Percentiles rank a stretch among this genome's conserved stretches.
Conservation (phyloP, 2,888 invertebrate genomes). For the Ceratothoa steindachneri region DNA sequence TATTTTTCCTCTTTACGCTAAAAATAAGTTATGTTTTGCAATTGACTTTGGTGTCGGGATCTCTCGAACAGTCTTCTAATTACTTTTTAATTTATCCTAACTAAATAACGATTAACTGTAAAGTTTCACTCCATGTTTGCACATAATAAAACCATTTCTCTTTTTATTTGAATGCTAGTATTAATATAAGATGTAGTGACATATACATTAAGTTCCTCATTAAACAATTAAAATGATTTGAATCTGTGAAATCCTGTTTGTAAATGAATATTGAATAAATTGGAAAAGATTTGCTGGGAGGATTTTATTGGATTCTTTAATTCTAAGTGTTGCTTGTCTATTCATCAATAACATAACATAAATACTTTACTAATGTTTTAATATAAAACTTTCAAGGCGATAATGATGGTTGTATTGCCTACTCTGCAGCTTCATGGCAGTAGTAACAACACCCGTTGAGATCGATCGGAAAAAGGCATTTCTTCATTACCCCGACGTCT, state of each 20-base stretch:
- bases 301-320: background rate
- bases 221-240: background rate
- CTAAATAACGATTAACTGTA: background rate
- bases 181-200: background rate
- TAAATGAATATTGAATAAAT: background rate
- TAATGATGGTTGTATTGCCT: too few relatives aligned
- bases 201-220: background rate
- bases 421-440: too few relatives aligned
- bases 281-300: background rate
- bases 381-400: too few relatives aligned
- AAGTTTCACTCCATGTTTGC: background rate
- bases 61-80: background rate
- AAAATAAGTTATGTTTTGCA: too few relatives aligned
- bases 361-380: too few relatives aligned
- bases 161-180: background rate
- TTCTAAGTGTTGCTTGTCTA: too few relatives aligned
- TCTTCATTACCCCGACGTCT: too few relatives aligned
- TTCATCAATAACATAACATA: too few relatives aligned
- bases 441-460: too few relatives aligned
- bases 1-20: too few relatives aligned
- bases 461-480: too few relatives aligned
- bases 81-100: background rate
- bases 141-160: background rate
- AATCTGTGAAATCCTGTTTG: background rate
- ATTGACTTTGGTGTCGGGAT: too few relatives aligned